Conservation (phyloP, 2,888 invertebrate genomes). For the Cabera pusaria region DNA sequence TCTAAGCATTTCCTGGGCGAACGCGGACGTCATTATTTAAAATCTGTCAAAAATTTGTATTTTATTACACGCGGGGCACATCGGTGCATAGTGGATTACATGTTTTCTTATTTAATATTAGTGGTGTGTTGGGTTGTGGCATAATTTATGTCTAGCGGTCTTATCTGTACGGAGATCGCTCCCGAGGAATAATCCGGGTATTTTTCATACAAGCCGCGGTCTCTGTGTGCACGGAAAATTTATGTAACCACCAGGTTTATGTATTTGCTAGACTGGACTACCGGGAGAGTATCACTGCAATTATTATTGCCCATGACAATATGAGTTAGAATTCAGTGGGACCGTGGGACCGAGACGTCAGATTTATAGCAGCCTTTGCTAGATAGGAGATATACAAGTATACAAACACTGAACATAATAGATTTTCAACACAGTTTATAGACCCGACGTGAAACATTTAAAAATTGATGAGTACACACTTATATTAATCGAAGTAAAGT, state of each 20-base stretch:
- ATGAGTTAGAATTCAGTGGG: constrained; percentile 30
- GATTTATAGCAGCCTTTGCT: background rate
- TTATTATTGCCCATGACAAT: constrained; percentile 59
- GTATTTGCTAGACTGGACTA: constrained; percentile 13
- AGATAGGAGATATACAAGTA: no score
- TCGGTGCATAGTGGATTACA: constrained; percentile 79
- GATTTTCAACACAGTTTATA: no score
- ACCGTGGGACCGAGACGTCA: constrained; percentile 24
- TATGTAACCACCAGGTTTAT: constrained; percentile 57
- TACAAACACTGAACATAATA: no score
- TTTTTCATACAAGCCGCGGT: constrained; percentile 70
- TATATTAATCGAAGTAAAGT: no score
- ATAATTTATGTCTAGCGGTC: constrained; percentile 77
- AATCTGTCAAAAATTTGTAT: constrained; percentile 80
- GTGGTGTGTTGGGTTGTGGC: constrained; percentile 75
- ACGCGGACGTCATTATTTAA: constrained; percentile 80
- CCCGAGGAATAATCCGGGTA: constrained; percentile 79
- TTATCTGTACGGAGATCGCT: constrained; percentile 77
- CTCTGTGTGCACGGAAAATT: constrained; percentile 60
- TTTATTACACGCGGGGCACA: constrained; percentile 71
- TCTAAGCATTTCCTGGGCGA: constrained; percentile 75
- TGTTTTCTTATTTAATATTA: constrained; percentile 82
- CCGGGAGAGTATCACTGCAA: constrained; percentile 57
- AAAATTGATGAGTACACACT: no score
- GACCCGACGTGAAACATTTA: no score